A percentile compares a stretch with the other conserved stretches of the same genome.
phyloP scores from a whole-genome alignment of 2,113 vertebrate genomes.

The Gambusia holbrooki region DNA sequence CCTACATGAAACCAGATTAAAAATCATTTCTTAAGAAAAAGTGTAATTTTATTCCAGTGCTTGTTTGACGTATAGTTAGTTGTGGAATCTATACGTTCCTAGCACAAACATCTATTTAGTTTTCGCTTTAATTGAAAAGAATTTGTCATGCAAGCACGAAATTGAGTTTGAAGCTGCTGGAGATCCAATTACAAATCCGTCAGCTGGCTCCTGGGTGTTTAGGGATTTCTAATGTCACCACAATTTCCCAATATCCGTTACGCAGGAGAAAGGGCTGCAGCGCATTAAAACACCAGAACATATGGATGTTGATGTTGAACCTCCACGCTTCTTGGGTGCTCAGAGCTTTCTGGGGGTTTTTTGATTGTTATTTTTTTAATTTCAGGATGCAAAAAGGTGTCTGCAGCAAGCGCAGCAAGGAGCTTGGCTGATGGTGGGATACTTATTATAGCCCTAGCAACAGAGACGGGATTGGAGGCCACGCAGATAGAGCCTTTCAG shows the following conservation, averaged over 20 bases:
- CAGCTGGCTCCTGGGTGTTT: slow-evolving; percentile 6
- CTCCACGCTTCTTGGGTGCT: slow-evolving; percentile 56
- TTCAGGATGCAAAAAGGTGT: slow-evolving; percentile 78
- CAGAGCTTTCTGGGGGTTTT: slow-evolving; percentile 31
- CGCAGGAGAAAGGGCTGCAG: slow-evolving; percentile 35
- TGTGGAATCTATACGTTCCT: background rate
- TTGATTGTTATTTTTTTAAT: slow-evolving; percentile 48
- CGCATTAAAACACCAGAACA: slow-evolving; percentile 50
- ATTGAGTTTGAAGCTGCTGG: slow-evolving; percentile 28
- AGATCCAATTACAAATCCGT: slow-evolving; percentile 31
- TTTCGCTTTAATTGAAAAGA: slow-evolving; percentile 20
- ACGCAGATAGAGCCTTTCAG: slow-evolving; percentile 46
- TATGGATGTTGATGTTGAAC: slow-evolving; percentile 57
- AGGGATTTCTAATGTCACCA: slow-evolving; percentile 20
- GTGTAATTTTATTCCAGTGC: background rate
- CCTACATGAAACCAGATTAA: slow-evolving; percentile 6
- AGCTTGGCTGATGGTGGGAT: slow-evolving; percentile 62
- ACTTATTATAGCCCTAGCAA: slow-evolving; percentile 83
- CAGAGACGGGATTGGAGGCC: slow-evolving; percentile 75
- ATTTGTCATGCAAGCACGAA: slow-evolving; percentile 1
- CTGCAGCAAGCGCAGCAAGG: slow-evolving; percentile 70
- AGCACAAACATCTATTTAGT: background rate
- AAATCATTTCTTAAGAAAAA: background rate
- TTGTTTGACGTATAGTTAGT: background rate
- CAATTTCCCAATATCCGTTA: slow-evolving; percentile 34